Conservation (phyloP, 2,113 vertebrate species). For the Silurus glanis region DNA sequence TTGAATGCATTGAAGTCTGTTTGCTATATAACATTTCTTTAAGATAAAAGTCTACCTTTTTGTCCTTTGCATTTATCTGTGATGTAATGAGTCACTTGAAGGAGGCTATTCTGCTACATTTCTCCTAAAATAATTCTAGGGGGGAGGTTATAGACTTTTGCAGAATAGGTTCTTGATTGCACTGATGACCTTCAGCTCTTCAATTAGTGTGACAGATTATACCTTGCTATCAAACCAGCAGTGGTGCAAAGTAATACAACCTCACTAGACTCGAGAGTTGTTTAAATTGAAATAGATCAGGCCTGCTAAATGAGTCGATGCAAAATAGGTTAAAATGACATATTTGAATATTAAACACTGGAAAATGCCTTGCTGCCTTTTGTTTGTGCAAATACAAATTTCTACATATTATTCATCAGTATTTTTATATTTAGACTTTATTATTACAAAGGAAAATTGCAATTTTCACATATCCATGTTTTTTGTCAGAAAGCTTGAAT, state of each 20-base stretch:
- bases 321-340: background rate
- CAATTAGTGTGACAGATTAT: slow-evolving; percentile 1
- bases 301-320: background rate
- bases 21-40: background rate
- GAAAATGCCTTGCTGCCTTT: background rate
- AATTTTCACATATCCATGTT: too few species aligned
- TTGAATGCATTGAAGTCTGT: slow-evolving; percentile 2
- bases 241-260: background rate
- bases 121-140: background rate
- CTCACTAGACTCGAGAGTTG: background rate
- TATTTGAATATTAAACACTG: background rate
- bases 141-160: background rate
- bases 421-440: too few species aligned
- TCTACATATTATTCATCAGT: too few species aligned
- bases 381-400: background rate
- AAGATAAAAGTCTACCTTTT: background rate
- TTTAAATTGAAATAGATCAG: background rate
- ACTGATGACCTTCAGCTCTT: slow-evolving; percentile 32
- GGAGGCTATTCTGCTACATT: background rate
- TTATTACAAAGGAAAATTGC: too few species aligned
- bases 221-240: background rate
- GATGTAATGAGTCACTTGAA: background rate
- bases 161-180: slow-evolving; percentile 8
- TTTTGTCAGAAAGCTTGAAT: too few species aligned
- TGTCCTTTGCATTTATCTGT: background rate